Percentiles rank a stretch among this genome's conserved stretches.
Evolutionary conservation across 1,140 invertebrate species (phyloP).

Genomic region (Anastrepha ludens): DNA sequence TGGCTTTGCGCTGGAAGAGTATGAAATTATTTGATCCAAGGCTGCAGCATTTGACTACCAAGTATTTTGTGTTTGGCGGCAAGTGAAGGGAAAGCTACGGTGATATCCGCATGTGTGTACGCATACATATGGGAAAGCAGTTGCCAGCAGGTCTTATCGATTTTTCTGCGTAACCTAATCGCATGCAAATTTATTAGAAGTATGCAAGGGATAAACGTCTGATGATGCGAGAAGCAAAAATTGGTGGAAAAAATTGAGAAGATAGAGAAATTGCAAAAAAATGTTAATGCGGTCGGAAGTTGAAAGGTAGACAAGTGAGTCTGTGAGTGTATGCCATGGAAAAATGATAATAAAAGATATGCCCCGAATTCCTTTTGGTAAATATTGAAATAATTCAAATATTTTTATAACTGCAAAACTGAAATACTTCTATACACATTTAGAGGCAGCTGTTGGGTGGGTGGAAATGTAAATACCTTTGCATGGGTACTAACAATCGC

Average conservation of each 20-base stretch:
- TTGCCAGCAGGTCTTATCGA: neutral
- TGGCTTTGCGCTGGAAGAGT: neutral
- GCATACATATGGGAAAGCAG: neutral
- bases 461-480: neutral
- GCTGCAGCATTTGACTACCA: neutral
- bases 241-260: neutral
- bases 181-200: conserved; percentile 3
- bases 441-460: neutral
- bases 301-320: neutral
- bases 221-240: neutral
- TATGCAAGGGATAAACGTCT: neutral
- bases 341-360: neutral
- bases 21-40: neutral
- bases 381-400: conserved; percentile 37
- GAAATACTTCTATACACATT: neutral
- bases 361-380: neutral
- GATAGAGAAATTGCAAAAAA: neutral
- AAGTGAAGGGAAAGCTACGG: neutral
- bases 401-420: neutral
- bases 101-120: neutral
- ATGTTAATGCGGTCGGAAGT: neutral
- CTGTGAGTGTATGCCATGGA: neutral
- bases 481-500: no score
- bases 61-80: neutral
- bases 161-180: neutral